Evolutionary conservation across 1,140 invertebrate genomes (phyloP), one percentile per base, ranked within the genome.

Genomic region (Dreissena polymorpha): DNA sequence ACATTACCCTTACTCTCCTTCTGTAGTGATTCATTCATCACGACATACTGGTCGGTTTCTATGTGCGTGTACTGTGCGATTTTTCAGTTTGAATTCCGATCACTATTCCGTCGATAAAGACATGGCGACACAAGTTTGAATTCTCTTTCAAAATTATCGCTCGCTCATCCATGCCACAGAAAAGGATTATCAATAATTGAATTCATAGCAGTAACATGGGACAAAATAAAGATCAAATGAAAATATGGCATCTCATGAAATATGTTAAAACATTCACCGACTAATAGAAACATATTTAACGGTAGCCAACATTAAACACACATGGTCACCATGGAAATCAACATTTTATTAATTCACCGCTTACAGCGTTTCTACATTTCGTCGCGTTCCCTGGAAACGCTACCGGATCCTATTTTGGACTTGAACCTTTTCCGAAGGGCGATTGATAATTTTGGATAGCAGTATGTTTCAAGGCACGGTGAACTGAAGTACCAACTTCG

Each of bases 101-200:
- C 81, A 12, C 79, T 68, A 23, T 86, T 75, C 16, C 86, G 71
- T 21, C 86, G 78, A 78, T 91, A 91, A 0, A 91, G 86, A 75
- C 89, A 93, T 25, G 91, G 92, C 51, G 92, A 78, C 23, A 92
- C 86, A 64, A 85, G 88, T 80, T 91, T 90, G 86, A 99, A 99
- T 93, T 99, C 98, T 93, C 99, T 99, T 86, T 97, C 95, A 93
- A 99, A 99, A 93, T 98, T 99, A 83, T 99, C 98, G 93, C 99
- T 99, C 93, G 99, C 95, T 97, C 98, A 99, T 65, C 98, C 98
- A 93, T 99, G n/a, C n/a, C n/a, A 99, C 7, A 99, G 94, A 86
- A 99, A 96, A 0, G 98, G 97, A 92, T 99, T 99, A 93, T 98
- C 99, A 91, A 97, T 98, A 0, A 97, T 98, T 3, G 97, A 98